Evolutionary conservation across 2,113 vertebrate genomes (phyloP), one percentile per base, ranked within the genome.

Genomic region (Nannospalax galili): DNA sequence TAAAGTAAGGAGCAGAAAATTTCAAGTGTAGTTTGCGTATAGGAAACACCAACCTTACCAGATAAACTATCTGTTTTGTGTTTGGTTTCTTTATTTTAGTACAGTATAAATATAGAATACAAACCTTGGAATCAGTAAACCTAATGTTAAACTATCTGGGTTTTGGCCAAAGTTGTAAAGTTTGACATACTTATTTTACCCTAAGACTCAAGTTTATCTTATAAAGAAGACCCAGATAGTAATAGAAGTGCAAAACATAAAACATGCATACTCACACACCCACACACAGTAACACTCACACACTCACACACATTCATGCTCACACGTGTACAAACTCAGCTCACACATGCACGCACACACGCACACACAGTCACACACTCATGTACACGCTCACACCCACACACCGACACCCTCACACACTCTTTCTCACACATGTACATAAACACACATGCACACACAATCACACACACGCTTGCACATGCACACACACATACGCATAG

Each of bases 91-190:
- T 87, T 58, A 30, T 84, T 84, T 84, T 62, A 32, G 87, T 84
- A 64, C 70, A 95, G 22, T 52, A 92, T 28, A 40, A 40, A 19
- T 69, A 58, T 72, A 92, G 52, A 89, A 70, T 84, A 84, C 56
- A 62, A 77, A 77, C 26, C 48, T 69, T 37, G 3, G 9, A 62
- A 35, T 79, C n/a, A 91, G 7, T 89, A 90, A 92, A 69, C 4
- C 35, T 73, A 91, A 48, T 24, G 48, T 90, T 79, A 58, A 89
- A 89, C 35, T 74, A 72, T 80, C 52, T 78, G 19, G 67, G 78
- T 84, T 92, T 26, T 72, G 7, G n/a, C 16, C 58, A 58, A 58
- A 11, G 16, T 58, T 58, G 16, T 58, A 58, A 58, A 58, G 58
- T 58, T 58, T 58, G 58, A 58, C 16, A 58, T 40, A 15, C 35